phyloP scores from a whole-genome alignment of 2,888 invertebrate genomes.

The Zelleria hepariella region DNA sequence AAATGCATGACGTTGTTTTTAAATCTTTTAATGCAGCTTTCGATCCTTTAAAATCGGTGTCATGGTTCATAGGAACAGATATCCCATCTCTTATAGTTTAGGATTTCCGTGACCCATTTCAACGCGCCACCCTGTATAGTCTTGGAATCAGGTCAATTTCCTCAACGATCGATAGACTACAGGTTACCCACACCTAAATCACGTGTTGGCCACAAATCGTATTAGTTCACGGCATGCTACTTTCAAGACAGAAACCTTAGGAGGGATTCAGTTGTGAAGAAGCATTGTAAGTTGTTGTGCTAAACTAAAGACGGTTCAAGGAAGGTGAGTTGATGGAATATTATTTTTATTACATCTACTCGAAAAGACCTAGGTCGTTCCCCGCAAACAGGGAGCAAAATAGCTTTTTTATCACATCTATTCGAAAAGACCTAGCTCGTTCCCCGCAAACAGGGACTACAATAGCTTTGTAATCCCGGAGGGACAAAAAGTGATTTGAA shows the following conservation, averaged over 20 bases:
- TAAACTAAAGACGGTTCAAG: background rate
- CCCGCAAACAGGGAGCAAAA: too few relatives aligned
- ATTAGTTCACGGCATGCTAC: background rate
- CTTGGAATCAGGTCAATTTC: background rate
- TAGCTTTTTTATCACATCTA: too few relatives aligned
- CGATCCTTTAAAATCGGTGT: too few relatives aligned
- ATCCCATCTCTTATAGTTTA: too few relatives aligned
- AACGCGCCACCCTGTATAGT: background rate
- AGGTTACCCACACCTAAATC: background rate
- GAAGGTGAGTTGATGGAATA: background rate
- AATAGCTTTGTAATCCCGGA: too few relatives aligned
- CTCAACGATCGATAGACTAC: background rate
- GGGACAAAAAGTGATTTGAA: too few relatives aligned
- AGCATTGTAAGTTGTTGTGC: background rate
- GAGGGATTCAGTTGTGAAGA: background rate
- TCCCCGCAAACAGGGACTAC: too few relatives aligned
- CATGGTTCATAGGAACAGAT: too few relatives aligned
- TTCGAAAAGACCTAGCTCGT: too few relatives aligned
- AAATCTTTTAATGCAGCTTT: too few relatives aligned
- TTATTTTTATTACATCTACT: background rate
- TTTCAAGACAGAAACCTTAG: background rate
- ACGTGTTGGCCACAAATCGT: background rate
- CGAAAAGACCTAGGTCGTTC: too few relatives aligned
- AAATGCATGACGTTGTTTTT: too few relatives aligned
- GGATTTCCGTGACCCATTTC: background rate